Conservation (phyloP, 2,797 vertebrate species). For the Melanogrammus aeglefinus region DNA sequence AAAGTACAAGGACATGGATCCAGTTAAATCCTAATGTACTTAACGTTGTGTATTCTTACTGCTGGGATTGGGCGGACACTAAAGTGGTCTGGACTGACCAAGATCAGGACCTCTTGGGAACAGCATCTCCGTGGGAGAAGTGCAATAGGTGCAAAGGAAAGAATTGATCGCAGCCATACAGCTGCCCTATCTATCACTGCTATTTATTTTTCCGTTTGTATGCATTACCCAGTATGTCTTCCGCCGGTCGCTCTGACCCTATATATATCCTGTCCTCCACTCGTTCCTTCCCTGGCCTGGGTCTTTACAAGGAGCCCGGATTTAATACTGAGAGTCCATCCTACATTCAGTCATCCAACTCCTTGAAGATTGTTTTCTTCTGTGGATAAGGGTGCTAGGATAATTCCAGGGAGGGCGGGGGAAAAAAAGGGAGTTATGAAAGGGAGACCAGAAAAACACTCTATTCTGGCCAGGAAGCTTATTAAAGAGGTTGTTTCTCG, state of each 20-base stretch:
- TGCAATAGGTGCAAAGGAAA: neutral
- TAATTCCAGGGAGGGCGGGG: conserved; percentile 9
- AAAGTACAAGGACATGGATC: neutral
- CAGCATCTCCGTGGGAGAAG: neutral
- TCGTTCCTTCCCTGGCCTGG: neutral
- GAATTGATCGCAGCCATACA: neutral
- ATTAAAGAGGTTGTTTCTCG: neutral
- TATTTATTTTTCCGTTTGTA: conserved; percentile 14
- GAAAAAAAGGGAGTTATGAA: conserved; percentile 9
- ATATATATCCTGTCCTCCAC: conserved; percentile 1
- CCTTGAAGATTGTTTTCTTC: conserved; percentile 14
- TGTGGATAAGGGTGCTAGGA: conserved; percentile 9
- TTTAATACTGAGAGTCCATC: conserved; percentile 18
- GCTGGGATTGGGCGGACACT: neutral
- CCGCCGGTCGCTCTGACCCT: conserved; percentile 7
- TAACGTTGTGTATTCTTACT: neutral
- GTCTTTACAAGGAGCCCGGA: neutral
- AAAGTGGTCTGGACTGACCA: neutral
- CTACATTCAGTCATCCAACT: conserved; percentile 9
- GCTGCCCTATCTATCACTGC: conserved; percentile 13
- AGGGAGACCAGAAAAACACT: conserved; percentile 6
- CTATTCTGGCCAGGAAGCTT: neutral
- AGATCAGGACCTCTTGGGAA: neutral
- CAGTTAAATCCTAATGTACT: neutral
- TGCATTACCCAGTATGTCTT: conserved; percentile 8